Conservation (phyloP, 2,113 vertebrate genomes). For the Myotis yumanensis region DNA sequence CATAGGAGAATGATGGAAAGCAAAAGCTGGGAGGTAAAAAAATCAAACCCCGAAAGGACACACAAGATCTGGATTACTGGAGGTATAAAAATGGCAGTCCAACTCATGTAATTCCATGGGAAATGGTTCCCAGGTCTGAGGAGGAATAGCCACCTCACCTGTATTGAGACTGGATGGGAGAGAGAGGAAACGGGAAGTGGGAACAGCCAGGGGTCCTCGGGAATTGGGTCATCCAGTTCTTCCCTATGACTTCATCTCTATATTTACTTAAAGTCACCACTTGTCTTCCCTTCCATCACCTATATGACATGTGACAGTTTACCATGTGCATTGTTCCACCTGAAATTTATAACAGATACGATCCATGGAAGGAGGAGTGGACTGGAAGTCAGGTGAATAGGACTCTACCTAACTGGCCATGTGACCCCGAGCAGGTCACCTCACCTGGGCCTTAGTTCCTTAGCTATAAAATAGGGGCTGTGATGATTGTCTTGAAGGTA, state of each 20-base stretch:
- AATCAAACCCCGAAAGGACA: slow-evolving; percentile 45
- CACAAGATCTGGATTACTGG: slow-evolving; percentile 7
- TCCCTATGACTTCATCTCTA: background rate
- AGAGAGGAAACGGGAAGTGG: background rate
- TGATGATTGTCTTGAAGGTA: background rate
- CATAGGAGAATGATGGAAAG: background rate
- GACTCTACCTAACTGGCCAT: background rate
- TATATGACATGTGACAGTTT: background rate
- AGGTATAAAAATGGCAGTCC: slow-evolving; percentile 53
- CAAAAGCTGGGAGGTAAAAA: slow-evolving; percentile 19
- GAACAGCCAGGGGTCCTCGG: background rate
- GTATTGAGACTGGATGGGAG: background rate
- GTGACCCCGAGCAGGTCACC: background rate
- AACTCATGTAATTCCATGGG: background rate
- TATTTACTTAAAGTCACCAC: background rate
- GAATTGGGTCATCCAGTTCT: background rate
- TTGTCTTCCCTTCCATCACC: background rate
- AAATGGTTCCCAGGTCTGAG: background rate
- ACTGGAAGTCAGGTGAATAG: background rate
- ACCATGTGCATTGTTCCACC: background rate
- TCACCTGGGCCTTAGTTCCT: background rate
- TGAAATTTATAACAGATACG: background rate
- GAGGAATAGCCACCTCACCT: background rate
- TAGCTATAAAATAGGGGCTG: background rate
- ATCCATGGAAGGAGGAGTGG: background rate